Evolutionary conservation across 2,797 vertebrate genomes (phyloP).

Genomic region (Morus bassanus): DNA sequence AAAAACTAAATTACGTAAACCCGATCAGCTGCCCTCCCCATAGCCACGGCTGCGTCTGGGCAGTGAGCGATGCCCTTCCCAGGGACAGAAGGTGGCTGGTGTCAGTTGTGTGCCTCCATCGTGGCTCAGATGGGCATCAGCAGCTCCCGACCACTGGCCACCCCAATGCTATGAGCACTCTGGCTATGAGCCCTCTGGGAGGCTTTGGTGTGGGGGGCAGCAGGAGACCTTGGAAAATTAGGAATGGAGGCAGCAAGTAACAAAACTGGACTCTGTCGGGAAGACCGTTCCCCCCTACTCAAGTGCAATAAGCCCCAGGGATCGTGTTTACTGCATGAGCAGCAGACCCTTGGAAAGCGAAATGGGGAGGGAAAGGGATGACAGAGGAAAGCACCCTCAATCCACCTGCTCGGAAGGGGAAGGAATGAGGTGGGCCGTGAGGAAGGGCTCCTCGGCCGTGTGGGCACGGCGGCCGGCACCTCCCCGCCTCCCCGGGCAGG

Average conservation of each 20-base stretch:
- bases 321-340: accelerated
- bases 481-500: neutral
- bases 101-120: accelerated
- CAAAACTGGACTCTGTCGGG: neutral
- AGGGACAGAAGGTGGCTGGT: neutral
- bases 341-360: accelerated
- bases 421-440: accelerated
- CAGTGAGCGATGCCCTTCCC: neutral
- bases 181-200: accelerated
- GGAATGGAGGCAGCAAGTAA: neutral
- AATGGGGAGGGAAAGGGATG: accelerated
- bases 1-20: neutral
- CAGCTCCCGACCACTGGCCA: neutral
- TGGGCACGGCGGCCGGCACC: neutral
- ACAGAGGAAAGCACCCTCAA: no score
- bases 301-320: neutral
- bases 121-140: accelerated
- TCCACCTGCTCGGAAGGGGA: neutral
- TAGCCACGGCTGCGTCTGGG: accelerated
- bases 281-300: accelerated
- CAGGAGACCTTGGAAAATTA: neutral
- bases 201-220: no score
- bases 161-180: accelerated
- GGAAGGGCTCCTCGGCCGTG: no score
- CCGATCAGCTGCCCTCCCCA: neutral